Evolutionary conservation across 2,113 vertebrate genomes (phyloP), one percentile per base, ranked within the genome.

Genomic region (Tursiops truncatus): DNA sequence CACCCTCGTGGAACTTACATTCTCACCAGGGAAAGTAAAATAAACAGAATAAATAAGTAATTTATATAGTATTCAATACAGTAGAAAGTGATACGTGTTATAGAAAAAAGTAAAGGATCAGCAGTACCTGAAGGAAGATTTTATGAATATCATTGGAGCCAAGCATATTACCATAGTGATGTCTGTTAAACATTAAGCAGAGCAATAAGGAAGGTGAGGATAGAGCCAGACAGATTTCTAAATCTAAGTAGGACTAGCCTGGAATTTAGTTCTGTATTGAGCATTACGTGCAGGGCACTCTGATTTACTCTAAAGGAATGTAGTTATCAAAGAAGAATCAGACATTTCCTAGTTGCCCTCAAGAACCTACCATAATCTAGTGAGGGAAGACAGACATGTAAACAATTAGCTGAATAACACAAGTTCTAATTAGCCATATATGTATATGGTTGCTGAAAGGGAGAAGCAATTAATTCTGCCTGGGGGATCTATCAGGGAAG

Each of bases 391-490:
- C 36, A 76, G 23, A 1, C 70, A 50, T 89, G n/a, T 89, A 84
- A 87, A 62, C 71, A 94, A 65, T 58, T 85, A 92, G 67, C 77
- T 89, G 58, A 81, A 50, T 94, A 65, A 76, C 36, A 15, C 9
- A 85, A 70, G 23, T 65, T 81, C 56, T 87, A 38, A 68, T 86
- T 70, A 93, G 63, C 44, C 41, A 8, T 60, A 26, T 87, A 44
- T 47, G 25, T 85, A 33, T 62, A 36, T 73, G 23, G 50, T 85
- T 94, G 70, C 38, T 80, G 73, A 76, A 74, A 82, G 17, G 60
- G 41, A 92, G 7, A 89, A 77, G 10, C 56, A 81, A 9, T 92
- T 91, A 86, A 65, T 95, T 93, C 80, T 96, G 65, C 82, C 15
- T 96, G 8, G 38, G 60, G 36, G 11, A 91, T 92, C 68, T n/a